Percentiles rank a stretch among this genome's conserved stretches.
Evolutionary conservation across 1,140 invertebrate species (phyloP).

Genomic region (Dolichoris vasculosae): DNA sequence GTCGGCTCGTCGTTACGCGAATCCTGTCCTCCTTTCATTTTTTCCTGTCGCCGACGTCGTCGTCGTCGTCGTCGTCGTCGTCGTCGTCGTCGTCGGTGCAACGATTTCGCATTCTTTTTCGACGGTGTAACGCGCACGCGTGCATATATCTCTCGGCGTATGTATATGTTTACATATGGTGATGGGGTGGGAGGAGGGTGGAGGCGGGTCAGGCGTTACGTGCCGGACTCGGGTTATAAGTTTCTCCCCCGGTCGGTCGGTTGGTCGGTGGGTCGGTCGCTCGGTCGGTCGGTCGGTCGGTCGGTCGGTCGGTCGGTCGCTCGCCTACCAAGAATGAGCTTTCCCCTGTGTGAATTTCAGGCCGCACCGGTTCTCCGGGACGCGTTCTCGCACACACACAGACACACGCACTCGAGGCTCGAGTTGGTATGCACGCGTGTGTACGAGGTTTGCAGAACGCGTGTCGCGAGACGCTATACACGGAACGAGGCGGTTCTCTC

Average conservation of each 20-base stretch:
- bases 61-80: too few relatives aligned
- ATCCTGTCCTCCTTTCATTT: too few relatives aligned
- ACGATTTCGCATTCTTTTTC: neutral
- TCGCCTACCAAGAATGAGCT: neutral
- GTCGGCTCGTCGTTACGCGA: too few relatives aligned
- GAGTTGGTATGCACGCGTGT: too few relatives aligned
- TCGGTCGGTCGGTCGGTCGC: neutral
- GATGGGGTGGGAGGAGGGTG: neutral
- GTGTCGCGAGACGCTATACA: conserved; percentile 20
- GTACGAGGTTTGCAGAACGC: neutral
- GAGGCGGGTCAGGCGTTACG: neutral
- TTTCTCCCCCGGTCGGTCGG: neutral
- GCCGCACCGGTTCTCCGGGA: neutral
- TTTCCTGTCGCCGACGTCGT: too few relatives aligned
- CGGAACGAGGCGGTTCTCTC: conserved; percentile 3
- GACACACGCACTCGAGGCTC: neutral
- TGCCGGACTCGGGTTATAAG: neutral
- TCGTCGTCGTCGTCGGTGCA: too few relatives aligned
- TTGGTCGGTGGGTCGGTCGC: neutral
- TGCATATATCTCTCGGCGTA: neutral
- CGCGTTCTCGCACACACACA: neutral
- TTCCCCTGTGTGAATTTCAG: neutral
- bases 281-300: neutral
- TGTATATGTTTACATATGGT: neutral
- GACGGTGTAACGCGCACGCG: neutral